Evolutionary conservation across 2,113 vertebrate genomes (phyloP).

Genomic region (Microtus pennsylvanicus): DNA sequence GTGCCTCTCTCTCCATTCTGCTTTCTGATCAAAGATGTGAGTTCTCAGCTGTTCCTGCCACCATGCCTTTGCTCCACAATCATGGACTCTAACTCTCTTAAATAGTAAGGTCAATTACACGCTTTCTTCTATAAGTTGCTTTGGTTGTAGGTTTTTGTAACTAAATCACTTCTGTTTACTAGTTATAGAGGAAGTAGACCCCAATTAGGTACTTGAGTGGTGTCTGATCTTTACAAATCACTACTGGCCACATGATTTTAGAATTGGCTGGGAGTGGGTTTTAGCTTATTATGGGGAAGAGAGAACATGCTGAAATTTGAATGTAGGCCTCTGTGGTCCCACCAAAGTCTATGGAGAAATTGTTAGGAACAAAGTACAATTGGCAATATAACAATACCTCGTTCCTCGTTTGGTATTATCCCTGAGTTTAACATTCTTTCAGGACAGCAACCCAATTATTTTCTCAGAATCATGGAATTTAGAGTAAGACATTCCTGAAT

Average conservation of each 20-base stretch:
- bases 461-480: neutral
- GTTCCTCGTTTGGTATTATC: neutral
- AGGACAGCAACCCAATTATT: neutral
- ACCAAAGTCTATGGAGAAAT: neutral
- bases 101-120: neutral
- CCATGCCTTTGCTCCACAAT: neutral
- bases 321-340: neutral
- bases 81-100: neutral
- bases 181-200: neutral
- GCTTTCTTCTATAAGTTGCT: neutral
- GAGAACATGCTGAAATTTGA: conserved; percentile 3
- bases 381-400: neutral
- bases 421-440: neutral
- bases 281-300: neutral
- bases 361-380: neutral
- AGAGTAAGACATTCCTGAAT: neutral
- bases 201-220: neutral
- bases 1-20: neutral
- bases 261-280: neutral
- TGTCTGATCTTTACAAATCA: neutral
- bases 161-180: neutral
- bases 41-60: neutral
- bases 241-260: neutral
- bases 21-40: neutral
- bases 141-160: neutral